A percentile compares a stretch with the other conserved stretches of the same genome.
Evolutionary conservation across 2,888 invertebrate species (phyloP).

Genomic region (Troglohyphantes excavatus): DNA sequence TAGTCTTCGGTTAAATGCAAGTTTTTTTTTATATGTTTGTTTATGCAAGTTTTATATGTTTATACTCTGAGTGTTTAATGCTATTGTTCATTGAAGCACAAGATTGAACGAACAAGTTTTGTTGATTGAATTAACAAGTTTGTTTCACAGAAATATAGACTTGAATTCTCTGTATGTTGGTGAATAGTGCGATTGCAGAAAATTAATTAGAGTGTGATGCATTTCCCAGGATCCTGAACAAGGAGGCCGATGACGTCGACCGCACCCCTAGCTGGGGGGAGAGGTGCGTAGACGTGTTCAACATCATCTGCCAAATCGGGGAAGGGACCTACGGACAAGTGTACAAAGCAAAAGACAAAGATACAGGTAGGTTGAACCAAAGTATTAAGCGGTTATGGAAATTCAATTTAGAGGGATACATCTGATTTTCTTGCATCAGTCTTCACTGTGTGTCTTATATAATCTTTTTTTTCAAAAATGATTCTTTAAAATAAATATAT

Average conservation of each 20-base stretch:
- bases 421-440: no score
- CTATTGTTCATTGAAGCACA: neutral
- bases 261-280: constrained; percentile 93
- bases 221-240: constrained; percentile 79
- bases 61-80: no score
- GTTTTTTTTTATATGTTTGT: no score
- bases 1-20: no score
- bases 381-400: no score
- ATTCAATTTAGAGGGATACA: no score
- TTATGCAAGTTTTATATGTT: no score
- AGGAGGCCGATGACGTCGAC: constrained; percentile 80
- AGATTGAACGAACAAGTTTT: neutral
- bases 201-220: no score
- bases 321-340: constrained; percentile 99
- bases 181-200: no score
- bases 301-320: constrained; percentile 97
- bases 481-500: no score
- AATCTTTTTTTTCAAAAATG: no score
- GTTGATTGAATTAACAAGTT: neutral
- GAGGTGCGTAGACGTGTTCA: constrained; percentile 97
- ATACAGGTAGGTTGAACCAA: constrained; percentile 85
- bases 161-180: neutral
- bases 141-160: neutral
- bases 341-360: constrained; percentile 93
- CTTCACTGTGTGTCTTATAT: no score